Evolutionary conservation across 1,140 invertebrate species (phyloP).

Genomic region (Globodera rostochiensis): DNA sequence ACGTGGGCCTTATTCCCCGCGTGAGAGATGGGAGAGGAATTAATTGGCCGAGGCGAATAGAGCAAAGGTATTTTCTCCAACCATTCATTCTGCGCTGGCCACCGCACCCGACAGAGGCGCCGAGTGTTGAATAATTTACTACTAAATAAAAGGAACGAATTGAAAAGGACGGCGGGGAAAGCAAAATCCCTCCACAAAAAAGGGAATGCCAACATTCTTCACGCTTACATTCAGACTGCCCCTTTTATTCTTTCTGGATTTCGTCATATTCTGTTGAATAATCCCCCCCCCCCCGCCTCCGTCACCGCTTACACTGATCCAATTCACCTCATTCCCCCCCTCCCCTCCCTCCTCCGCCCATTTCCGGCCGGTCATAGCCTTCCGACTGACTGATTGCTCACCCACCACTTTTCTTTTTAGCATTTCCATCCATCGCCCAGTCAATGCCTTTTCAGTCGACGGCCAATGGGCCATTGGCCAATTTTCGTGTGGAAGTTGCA

Average conservation of each 20-base stretch:
- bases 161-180: neutral
- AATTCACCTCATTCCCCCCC: no score
- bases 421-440: neutral
- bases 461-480: constrained; percentile 9
- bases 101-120: no score
- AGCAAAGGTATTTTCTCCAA: neutral
- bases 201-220: no score
- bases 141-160: no score
- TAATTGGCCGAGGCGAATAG: neutral
- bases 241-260: neutral
- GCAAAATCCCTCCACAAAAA: no score
- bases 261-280: no score
- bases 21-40: neutral
- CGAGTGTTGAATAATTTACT: neutral
- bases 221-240: no score
- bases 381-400: neutral
- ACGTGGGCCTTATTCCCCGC: no score
- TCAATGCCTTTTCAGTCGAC: neutral
- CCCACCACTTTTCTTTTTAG: neutral
- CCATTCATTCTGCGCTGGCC: neutral
- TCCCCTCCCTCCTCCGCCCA: neutral
- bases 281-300: no score
- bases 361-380: neutral
- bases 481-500: constrained; percentile 32
- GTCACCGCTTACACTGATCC: no score